Evolutionary conservation across 2,797 vertebrate species (phyloP), one percentile per base, ranked within the genome.

Genomic region (Lophius americanus): DNA sequence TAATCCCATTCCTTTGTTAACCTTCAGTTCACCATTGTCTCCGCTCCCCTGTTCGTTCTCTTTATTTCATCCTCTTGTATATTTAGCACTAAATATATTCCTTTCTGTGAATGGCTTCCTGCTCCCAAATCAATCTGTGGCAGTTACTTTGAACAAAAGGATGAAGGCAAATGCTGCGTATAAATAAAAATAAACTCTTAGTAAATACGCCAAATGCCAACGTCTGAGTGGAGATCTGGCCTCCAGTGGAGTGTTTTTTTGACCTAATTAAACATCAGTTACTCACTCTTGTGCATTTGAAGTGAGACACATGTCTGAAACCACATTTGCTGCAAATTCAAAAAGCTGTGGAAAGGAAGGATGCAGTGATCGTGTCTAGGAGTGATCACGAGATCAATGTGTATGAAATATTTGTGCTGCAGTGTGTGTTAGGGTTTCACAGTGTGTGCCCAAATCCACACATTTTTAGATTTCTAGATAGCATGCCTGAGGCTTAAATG

Each of bases 401-500:
- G 4, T 49, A 10, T 75, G 3, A 51, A 46, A 50, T 59, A 51
- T 33, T 2, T 50, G 52, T 51, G 60, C 36, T 12, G 11, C 42
- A 36, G 38, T 43, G 7, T 66, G 5, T 64, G 53, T 48, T 48
- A 4, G 2, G 23, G 23, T 23, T 23, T 23, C 23, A 23, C 23
- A 23, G 52, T 13, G 60, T 33, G 37, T 53, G 51, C 9, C 37
- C 44, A 70, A 64, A 77, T 65, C 60, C 39, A 42, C 62, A 71
- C 47, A 55, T 64, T 73, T 66, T 48, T 51, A 59, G 38, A 56
- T 76, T 63, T 75, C 57, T 47, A 74, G 23, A 70, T 62, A 47
- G 23, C 68, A 60, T 68, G 58, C 66, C 68, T 37, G 41, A 73
- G 69, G 81, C 70, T 72, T 78, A 76, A 82, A 79, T 78, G 76